Evolutionary conservation across 2,888 invertebrate genomes (phyloP), one percentile per base, ranked within the genome.

Genomic region (Julus scanicus): DNA sequence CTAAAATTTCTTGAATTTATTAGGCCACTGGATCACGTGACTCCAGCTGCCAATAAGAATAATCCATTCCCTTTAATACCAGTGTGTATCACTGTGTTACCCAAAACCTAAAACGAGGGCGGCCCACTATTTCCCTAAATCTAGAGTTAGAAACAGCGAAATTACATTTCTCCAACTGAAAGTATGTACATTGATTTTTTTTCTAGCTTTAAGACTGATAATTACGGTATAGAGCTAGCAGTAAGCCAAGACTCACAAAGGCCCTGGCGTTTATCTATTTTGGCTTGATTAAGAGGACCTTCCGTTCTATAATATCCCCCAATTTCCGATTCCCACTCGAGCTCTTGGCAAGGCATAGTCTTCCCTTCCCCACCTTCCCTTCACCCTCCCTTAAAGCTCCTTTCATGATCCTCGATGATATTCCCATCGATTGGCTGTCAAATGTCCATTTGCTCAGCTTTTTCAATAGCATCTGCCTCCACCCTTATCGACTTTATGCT

Each of bases 281-380:
- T 57, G 57, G 57, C 57, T 57, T 57, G 57, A 57, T 57, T 57
- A 57, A 57, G 57, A 57, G 57, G 57, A n/a, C 57, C 57, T 57
- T 57, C 57, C 57, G 57, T 57, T 57, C 57, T 57, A n/a, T n/a
- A 17, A 57, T 57, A 57, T 57, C 53, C 15, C 57, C 57, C 57
- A 57, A 57, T 57, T 57, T 57, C 57, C 57, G 57, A 57, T 57
- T n/a, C n/a, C 57, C 57, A 57, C 57, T n/a, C 57, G 57, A 57
- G 57, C 57, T 17, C 57, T 57, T n/a, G n/a, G n/a, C n/a, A n/a
- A n/a, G 57, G 17, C 57, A 57, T 5, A 57, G 5, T 17, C 57
- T 17, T n/a, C 57, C 57, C 57, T 57, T 17, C 11, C 11, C 15
- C 53, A 53, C 53, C 53, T 53, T 15, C 15, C 53, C 53, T 15